Evolutionary conservation across 2,888 invertebrate species (phyloP), one percentile per base, ranked within the genome.

Genomic region (Tenthredo amoena): DNA sequence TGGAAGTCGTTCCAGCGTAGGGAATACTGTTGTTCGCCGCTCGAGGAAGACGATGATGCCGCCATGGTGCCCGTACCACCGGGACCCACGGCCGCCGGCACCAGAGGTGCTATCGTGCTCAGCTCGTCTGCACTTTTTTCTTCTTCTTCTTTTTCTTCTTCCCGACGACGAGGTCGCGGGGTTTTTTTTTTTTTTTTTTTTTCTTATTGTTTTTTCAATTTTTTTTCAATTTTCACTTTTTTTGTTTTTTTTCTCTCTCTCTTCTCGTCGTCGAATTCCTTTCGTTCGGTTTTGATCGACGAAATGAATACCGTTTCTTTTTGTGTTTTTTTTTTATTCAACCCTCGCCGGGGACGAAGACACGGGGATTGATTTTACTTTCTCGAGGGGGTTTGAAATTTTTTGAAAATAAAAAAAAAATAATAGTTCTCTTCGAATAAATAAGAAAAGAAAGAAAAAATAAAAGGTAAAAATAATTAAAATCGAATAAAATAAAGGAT

Each of bases 1-100:
- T 98, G 98, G 95, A 98, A 98, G 94, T 98, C 98, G 94, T 98
- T 98, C 98, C 98, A 98, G 92, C 98, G 96, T 94, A 98, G 96
- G 94, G 98, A 97, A 94, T 98, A 98, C 94, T 98, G 98, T 95
- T 98, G 98, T 95, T 96, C 96, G 90, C 96, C 92, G 87, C 91
- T 92, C 90, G 92, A 92, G 89, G 91, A 92, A 91, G 93, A 93
- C 91, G 93, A 92, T 90, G 93, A 92, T 91, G 93, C 92, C 92
- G 93, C 93, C 93, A 93, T 93, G 93, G 92, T 92, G 91, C 91
- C 92, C 93, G 92, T 91, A 92, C 92, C 91, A 91, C 92, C 92
- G 93, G 94, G 93, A 93, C 92, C 93, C 94, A 93, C 93, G 93
- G 92, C 93, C 93, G 94, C 93, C 93, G 93, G 93, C 92, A 93